These are phyloP conservation scores for Eupithecia subfuscata DNA, from an alignment of 2,888 invertebrate genomes.

Conservation along the genomic window DNA sequence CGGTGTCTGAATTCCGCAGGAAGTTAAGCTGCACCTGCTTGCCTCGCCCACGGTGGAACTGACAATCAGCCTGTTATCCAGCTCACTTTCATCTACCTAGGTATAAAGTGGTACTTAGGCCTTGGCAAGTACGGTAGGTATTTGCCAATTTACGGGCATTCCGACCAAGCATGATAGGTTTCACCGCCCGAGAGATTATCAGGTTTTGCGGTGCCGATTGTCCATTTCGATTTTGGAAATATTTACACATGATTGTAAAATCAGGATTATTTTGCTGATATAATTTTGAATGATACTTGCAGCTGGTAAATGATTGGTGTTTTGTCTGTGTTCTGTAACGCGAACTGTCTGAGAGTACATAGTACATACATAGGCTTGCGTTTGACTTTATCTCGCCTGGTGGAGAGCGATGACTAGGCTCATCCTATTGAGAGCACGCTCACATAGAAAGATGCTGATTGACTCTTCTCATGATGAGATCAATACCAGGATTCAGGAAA, in stretches of 20 bases:
- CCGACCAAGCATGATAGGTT: background rate
- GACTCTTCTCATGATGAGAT: background rate
- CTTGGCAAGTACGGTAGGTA: background rate
- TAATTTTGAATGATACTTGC: background rate
- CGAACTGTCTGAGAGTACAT: background rate
- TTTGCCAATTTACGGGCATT: background rate
- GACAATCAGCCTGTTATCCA: background rate
- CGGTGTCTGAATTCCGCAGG: slow-evolving; percentile 10
- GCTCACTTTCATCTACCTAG: background rate
- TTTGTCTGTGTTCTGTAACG: background rate
- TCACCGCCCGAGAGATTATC: background rate
- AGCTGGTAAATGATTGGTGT: background rate
- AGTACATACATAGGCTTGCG: background rate
- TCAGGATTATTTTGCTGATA: background rate
- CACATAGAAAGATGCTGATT: background rate
- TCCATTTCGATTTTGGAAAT: background rate
- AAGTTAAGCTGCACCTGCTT: slow-evolving; percentile 25
- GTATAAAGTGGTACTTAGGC: background rate
- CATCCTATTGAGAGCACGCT: background rate
- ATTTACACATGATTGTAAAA: background rate
- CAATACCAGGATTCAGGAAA: background rate
- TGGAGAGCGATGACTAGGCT: background rate
- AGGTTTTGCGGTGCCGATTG: background rate
- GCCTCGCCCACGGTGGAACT: background rate
- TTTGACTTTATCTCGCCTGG: background rate